These are phyloP conservation scores for Apamea anceps DNA, from an alignment of 2,888 invertebrate species.

Conservation along the genomic window DNA sequence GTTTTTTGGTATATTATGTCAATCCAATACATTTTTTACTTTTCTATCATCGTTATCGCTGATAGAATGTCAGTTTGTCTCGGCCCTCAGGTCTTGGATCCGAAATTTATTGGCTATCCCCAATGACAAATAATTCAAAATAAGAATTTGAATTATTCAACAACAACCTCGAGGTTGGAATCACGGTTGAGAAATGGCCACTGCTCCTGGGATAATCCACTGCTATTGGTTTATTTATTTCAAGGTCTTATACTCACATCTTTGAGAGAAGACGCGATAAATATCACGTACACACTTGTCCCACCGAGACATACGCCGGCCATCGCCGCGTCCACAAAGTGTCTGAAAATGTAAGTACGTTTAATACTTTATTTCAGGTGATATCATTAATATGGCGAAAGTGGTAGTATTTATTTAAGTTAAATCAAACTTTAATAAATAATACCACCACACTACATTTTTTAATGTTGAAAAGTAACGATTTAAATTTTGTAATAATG, in stretches of 20 bases:
- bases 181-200: not conserved
- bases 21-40: not conserved
- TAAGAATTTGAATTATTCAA: slow-evolving; percentile 18
- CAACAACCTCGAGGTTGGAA: not conserved
- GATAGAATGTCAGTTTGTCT: not conserved
- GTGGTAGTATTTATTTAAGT: not conserved
- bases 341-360: slow-evolving; percentile 82
- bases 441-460: too few species aligned
- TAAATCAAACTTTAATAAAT: too few species aligned
- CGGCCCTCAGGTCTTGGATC: not conserved
- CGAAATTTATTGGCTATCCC: not conserved
- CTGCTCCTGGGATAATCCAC: not conserved
- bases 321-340: slow-evolving; percentile 92
- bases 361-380: slow-evolving; percentile 2
- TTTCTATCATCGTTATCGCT: not conserved
- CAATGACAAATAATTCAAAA: not conserved
- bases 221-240: slow-evolving; percentile 10
- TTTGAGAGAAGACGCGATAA: slow-evolving; percentile 92
- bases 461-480: not conserved
- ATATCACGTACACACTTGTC: slow-evolving; percentile 94
- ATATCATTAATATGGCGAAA: not conserved
- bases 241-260: slow-evolving; percentile 86
- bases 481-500: too few species aligned
- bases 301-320: slow-evolving; percentile 93
- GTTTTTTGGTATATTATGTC: not conserved